Evolutionary conservation across 37 sponge, comb jelly and placozoan species (phyloP).

Genomic region (Diacarnus erythraeanus): DNA sequence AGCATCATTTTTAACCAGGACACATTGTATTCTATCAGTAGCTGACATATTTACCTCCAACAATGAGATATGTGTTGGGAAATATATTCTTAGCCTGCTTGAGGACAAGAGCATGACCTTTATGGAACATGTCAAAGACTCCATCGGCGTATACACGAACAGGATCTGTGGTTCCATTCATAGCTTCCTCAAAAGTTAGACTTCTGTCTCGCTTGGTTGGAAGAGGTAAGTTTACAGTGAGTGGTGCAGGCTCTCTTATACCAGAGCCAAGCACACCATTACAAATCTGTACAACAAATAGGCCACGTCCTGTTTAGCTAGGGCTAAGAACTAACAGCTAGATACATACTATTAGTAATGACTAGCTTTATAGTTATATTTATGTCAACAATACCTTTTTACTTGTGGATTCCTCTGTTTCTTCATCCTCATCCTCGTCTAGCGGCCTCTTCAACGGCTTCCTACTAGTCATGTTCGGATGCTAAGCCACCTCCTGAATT

Average conservation of each 20-base stretch:
- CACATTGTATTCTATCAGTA: too few relatives aligned
- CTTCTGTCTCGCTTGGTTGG: not conserved
- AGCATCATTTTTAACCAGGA: too few relatives aligned
- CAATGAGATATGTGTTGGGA: slow-evolving; percentile 93
- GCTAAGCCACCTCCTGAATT: too few relatives aligned
- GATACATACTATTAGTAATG: too few relatives aligned
- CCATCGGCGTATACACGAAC: slow-evolving; percentile 97
- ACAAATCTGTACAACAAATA: too few relatives aligned
- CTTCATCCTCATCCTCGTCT: not conserved
- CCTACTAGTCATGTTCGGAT: slow-evolving; percentile 23
- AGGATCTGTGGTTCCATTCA: slow-evolving; percentile 66
- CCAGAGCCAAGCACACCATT: not conserved
- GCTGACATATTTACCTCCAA: slow-evolving; percentile 75
- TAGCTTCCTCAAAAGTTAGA: slow-evolving; percentile 69
- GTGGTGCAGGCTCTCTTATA: slow-evolving; percentile 4
- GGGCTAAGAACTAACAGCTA: too few relatives aligned
- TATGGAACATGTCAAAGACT: slow-evolving; percentile 95
- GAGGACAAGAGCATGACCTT: slow-evolving; percentile 87
- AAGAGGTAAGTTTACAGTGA: not conserved
- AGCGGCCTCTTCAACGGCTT: slow-evolving; percentile 15
- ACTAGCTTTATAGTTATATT: too few relatives aligned
- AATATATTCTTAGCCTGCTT: slow-evolving; percentile 95
- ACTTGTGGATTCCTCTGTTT: not conserved
- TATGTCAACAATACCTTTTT: not conserved
- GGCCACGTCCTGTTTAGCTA: too few relatives aligned